Evolutionary conservation across 2,113 vertebrate genomes (phyloP), one percentile per base, ranked within the genome.

Genomic region (Chitala chitala): DNA sequence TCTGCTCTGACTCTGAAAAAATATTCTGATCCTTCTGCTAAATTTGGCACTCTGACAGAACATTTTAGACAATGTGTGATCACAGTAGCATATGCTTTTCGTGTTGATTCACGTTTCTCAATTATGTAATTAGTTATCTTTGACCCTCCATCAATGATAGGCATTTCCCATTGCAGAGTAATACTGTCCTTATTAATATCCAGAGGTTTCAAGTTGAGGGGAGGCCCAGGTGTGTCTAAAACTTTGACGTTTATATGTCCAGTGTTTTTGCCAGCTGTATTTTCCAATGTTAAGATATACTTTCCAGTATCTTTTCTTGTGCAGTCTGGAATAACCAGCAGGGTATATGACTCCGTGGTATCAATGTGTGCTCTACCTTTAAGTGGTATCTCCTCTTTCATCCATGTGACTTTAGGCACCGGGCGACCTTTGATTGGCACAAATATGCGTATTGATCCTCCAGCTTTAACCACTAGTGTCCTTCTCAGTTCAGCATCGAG

Each of bases 361-460:
- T 99, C 97, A 66, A 98, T 96, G 78, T 89, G 94, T 72, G 97
- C 97, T 75, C 92, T 90, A 54, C 86, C 87, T 85, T 90, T 91
- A 58, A 99, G 89, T 48, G 94, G 87, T 77, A 89, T 80, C 2
- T 86, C 90, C 24, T 95, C 95, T 87, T 98, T 99, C 69, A 93
- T 94, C 97, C 97, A 99, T 38, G 89, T 94, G 17, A 98, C 91
- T 80, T 91, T 84, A 64, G 97, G 97, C 75, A 93, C 79, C 75
- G 97, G 97, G 36, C 97, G 93, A 73, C 97, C 97, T 86, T 94
- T 98, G 81, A 99, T 97, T 44, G 96, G 96, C 79, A 99, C 94
- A 85, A 99, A 99, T 78, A 99, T 91, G 36, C 97, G 90, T 84
- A 99, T 95, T 73, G 93, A 98, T 79, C 92, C 89, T 74, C 97